Evolutionary conservation across 2,113 vertebrate genomes (phyloP), one percentile per base, ranked within the genome.

Genomic region (Amphiprion percula): DNA sequence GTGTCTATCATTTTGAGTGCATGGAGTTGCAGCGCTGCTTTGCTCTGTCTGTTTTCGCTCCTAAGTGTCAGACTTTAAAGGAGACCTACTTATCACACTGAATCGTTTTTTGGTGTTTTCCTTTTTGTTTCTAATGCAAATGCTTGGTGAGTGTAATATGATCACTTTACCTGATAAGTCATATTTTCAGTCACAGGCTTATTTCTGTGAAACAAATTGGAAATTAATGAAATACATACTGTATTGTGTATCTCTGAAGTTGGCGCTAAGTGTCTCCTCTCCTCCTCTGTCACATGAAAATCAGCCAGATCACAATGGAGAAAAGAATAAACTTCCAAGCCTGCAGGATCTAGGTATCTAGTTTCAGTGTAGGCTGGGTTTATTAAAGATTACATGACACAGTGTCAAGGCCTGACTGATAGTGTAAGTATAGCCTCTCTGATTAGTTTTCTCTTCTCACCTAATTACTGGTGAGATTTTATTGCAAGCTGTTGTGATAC

Each of bases 381-480:
- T 86, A 79, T 80, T 82, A 77, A 85, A 83, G 74, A 84, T 82
- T 56, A 77, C 80, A 79, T 84, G 77, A 70, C 87, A 81, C 55
- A 26, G 67, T 80, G 71, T 88, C 85, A 66, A 41, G 68, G 28
- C 62, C 30, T 61, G 47, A 78, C 82, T 84, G 41, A 63, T 63
- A 58, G 69, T 75, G 30, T 83, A 88, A 90, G 74, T 66, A 68
- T 80, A 84, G 69, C 72, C 17, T 54, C 44, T 71, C 23, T 69
- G 60, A 90, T 85, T 76, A 78, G 69, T 84, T 59, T 23, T 63
- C 53, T 74, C 67, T 83, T 84, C 28, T 68, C 60, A 60, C 81
- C 74, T 89, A 77, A 88, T 90, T 87, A 86, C 41, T 66, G 68
- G 52, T 79, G 63, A 61, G 84, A 83, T 77, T 77, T 87, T 82